These are phyloP conservation scores for Halcyon malimbica DNA, from an alignment of 2,113 vertebrate genomes.

Conservation along the genomic window DNA sequence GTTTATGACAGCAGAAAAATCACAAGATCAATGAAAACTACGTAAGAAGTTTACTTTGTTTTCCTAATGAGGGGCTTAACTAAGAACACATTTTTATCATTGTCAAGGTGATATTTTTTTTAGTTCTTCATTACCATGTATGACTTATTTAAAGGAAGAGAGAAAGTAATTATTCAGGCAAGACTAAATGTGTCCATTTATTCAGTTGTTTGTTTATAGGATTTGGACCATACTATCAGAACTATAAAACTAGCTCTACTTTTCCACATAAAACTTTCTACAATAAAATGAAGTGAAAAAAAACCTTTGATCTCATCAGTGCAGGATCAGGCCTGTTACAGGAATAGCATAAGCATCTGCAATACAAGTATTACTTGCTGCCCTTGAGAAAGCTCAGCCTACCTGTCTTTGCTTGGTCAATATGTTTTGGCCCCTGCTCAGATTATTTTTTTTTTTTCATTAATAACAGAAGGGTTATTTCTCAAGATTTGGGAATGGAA, in stretches of 20 bases:
- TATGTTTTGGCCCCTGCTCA: background rate
- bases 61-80: background rate
- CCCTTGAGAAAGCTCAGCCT: background rate
- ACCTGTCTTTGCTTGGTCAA: background rate
- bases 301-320: background rate
- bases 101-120: background rate
- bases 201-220: background rate
- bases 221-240: background rate
- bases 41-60: background rate
- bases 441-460: background rate
- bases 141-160: background rate
- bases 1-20: slow-evolving; percentile 4
- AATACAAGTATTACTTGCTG: background rate
- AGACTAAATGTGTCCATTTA: background rate
- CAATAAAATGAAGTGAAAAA: background rate
- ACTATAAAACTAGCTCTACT: background rate
- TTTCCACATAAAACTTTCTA: background rate
- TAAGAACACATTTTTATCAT: background rate
- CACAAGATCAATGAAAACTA: slow-evolving; percentile 20
- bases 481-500: background rate
- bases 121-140: background rate
- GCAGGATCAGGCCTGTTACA: background rate
- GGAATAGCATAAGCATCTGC: background rate
- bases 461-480: background rate
- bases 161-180: background rate